phyloP scores from a whole-genome alignment of 2,888 invertebrate genomes.

The Trissolcus japonicus region DNA sequence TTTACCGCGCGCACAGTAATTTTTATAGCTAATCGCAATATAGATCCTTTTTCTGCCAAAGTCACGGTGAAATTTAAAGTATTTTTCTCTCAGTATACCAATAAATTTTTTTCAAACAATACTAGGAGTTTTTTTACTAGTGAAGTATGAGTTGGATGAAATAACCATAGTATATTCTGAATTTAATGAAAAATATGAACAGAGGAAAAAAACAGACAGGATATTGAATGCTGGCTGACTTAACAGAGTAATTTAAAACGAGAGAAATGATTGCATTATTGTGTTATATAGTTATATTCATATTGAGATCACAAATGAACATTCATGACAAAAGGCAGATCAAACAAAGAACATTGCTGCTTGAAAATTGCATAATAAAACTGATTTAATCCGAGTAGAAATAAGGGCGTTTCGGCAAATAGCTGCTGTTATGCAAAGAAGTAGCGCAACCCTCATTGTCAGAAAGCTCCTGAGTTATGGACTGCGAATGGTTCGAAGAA shows the following conservation, averaged over 20 bases:
- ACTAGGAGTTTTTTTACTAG: not conserved
- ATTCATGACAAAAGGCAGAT: constrained; percentile 20
- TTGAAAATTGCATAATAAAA: constrained; percentile 34
- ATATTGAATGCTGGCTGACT: not conserved
- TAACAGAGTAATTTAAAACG: not conserved
- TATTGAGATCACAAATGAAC: constrained; percentile 20
- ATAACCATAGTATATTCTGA: no score
- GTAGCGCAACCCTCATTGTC: constrained; percentile 31
- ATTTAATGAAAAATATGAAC: no score
- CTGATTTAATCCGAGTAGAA: constrained; percentile 39
- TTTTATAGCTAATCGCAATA: no score
- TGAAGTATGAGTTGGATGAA: not conserved
- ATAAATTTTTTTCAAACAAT: not conserved
- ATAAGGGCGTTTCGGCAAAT: constrained; percentile 46
- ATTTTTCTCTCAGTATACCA: no score
- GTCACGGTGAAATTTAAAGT: no score
- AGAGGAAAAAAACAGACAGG: no score
- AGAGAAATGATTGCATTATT: not conserved
- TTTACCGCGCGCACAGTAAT: no score
- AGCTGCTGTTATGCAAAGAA: constrained; percentile 48
- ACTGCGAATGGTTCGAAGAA: constrained; percentile 39
- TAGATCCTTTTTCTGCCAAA: no score
- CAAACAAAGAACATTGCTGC: constrained; percentile 35
- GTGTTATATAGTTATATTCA: not conserved
- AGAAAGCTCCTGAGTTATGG: constrained; percentile 38